Conservation (phyloP, 1,140 invertebrate species). For the Ptiloglossa arizonensis region DNA sequence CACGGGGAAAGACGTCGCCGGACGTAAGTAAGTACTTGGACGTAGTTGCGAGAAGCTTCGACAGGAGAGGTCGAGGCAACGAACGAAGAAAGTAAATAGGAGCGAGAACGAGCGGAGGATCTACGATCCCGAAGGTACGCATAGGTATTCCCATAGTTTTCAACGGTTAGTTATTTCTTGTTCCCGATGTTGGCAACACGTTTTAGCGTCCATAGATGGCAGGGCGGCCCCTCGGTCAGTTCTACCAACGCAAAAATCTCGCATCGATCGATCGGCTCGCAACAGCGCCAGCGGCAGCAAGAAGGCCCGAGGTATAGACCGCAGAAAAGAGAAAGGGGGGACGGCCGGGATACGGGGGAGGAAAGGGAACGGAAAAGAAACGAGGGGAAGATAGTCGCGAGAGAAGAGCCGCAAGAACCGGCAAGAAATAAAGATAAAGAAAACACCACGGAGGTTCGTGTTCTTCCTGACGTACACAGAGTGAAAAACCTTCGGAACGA, state of each 20-base stretch:
- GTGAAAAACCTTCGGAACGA: constrained; percentile 47
- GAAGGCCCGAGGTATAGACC: constrained; percentile 33
- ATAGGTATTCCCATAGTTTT: constrained; percentile 69
- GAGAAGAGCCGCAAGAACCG: constrained; percentile 54
- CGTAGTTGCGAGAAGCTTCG: background rate
- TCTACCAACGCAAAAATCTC: constrained; percentile 71
- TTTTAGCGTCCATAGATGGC: constrained; percentile 76
- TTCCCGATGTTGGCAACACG: constrained; percentile 75
- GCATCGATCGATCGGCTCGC: constrained; percentile 75
- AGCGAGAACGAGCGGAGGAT: constrained; percentile 26
- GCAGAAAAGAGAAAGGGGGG: constrained; percentile 54
- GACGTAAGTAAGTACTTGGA: background rate
- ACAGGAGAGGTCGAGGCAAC: background rate
- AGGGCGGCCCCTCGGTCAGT: constrained; percentile 67
- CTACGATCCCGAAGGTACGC: constrained; percentile 37
- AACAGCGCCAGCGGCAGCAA: constrained; percentile 35
- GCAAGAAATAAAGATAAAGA: constrained; percentile 51
- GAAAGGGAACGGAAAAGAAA: constrained; percentile 35
- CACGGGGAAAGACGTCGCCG: background rate
- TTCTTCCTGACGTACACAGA: constrained; percentile 43
- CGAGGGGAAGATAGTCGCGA: constrained; percentile 6
- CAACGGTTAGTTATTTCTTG: constrained; percentile 75
- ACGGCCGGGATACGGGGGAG: constrained; percentile 5
- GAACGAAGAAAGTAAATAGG: constrained; percentile 26
- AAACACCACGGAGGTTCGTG: constrained; percentile 39